Evolutionary conservation across 2,113 vertebrate genomes (phyloP).

Genomic region (Rhabdomys dilectus): DNA sequence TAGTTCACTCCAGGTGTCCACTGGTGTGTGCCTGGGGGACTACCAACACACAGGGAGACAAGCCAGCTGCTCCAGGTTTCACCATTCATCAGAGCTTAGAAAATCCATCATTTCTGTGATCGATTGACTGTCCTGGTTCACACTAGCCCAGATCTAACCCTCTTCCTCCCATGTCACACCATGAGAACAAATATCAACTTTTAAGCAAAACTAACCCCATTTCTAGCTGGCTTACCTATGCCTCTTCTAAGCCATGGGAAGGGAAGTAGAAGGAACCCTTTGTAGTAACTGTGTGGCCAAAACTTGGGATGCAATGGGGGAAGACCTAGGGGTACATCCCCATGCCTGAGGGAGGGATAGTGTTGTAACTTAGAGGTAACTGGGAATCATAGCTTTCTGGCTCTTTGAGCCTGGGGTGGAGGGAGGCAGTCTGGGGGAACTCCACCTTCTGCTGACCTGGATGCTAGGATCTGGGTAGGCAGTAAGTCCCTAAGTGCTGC

Average conservation of each 20-base stretch:
- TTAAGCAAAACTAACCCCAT: neutral
- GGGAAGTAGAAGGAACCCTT: too few species aligned
- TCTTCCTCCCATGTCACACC: neutral
- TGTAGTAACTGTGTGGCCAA: neutral
- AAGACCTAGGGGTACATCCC: too few species aligned
- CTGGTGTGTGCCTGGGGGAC: neutral
- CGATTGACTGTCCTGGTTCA: neutral
- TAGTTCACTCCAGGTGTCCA: neutral
- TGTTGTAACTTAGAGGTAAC: neutral
- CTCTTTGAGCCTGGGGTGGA: neutral
- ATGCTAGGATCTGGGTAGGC: neutral
- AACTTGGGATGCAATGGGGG: neutral
- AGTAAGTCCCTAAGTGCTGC: neutral
- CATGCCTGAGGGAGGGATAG: neutral
- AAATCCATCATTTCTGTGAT: neutral
- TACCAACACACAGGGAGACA: neutral
- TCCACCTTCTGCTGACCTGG: neutral
- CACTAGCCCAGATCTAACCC: too few species aligned
- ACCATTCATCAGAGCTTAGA: neutral
- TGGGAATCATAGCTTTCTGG: neutral
- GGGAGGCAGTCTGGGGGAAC: neutral
- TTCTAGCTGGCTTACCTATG: neutral
- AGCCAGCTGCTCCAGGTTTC: neutral
- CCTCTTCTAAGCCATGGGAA: neutral
- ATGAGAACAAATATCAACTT: neutral